A percentile compares a stretch with the other conserved stretches of the same genome.
Conservation (phyloP, 1,140 invertebrate species). For the Laupala kohalensis region DNA sequence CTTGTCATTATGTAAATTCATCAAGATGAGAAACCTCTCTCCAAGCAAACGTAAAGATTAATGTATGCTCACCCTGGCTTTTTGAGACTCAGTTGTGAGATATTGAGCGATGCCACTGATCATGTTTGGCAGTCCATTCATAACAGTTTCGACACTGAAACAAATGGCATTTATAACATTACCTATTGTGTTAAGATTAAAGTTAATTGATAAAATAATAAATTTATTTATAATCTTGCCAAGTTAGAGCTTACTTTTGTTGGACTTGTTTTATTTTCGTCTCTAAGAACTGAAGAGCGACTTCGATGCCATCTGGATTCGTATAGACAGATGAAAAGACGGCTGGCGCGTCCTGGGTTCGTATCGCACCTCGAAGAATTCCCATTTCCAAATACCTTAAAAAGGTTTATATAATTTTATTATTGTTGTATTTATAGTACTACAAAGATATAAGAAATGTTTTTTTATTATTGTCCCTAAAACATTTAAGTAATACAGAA, state of each 20-base stretch:
- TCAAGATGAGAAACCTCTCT: too few relatives aligned
- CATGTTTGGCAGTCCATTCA: not conserved
- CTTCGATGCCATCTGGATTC: conserved; percentile 32
- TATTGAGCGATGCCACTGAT: not conserved
- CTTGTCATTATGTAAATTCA: too few relatives aligned
- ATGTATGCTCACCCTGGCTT: not conserved
- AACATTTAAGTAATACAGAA: too few relatives aligned
- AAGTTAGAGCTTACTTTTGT: conserved; percentile 30
- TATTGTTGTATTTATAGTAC: too few relatives aligned
- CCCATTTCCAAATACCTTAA: not conserved
- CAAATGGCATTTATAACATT: too few relatives aligned
- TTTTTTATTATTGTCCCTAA: too few relatives aligned
- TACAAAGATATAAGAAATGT: too few relatives aligned
- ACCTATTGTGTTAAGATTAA: too few relatives aligned
- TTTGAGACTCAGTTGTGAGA: not conserved
- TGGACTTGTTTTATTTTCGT: conserved; percentile 29
- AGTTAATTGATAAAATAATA: too few relatives aligned
- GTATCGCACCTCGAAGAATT: conserved; percentile 21
- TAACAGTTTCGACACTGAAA: not conserved
- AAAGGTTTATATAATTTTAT: too few relatives aligned
- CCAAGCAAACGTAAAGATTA: too few relatives aligned
- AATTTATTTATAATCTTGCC: too few relatives aligned
- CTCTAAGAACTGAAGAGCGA: conserved; percentile 36
- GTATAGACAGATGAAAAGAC: conserved; percentile 31
- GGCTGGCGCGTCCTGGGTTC: conserved; percentile 34